These are phyloP conservation scores for Ypsolopha scabrella DNA, from an alignment of 2,888 invertebrate genomes.

Conservation along the genomic window DNA sequence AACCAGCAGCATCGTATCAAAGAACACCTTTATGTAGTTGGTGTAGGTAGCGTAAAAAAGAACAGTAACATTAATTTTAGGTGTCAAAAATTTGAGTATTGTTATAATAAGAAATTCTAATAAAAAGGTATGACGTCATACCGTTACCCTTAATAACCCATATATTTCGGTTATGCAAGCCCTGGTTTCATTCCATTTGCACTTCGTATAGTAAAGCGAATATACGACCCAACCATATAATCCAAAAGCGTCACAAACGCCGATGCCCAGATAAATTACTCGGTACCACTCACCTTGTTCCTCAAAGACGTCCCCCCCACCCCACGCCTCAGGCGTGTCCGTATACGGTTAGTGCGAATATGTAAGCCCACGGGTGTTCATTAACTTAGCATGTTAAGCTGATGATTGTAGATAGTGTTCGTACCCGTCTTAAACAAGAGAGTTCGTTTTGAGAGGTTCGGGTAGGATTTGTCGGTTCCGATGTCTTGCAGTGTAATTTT, in stretches of 20 bases:
- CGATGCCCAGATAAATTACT: slow-evolving; percentile 3
- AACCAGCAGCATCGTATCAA: too few species aligned
- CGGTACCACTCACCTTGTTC: not conserved
- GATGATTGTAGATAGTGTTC: slow-evolving; percentile 39
- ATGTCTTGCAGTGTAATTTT: too few species aligned
- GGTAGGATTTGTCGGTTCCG: too few species aligned
- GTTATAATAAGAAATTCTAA: too few species aligned
- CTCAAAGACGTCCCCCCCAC: not conserved
- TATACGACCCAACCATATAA: not conserved
- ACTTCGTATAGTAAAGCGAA: not conserved
- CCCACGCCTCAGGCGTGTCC: not conserved
- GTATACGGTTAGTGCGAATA: slow-evolving; percentile 31
- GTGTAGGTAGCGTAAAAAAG: too few species aligned
- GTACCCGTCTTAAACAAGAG: not conserved
- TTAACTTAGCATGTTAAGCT: slow-evolving; percentile 58
- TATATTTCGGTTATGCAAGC: too few species aligned
- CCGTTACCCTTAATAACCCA: too few species aligned
- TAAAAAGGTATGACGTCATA: too few species aligned
- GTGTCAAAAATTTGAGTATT: too few species aligned
- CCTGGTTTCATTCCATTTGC: too few species aligned
- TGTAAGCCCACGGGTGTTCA: slow-evolving; percentile 48
- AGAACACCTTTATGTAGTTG: too few species aligned
- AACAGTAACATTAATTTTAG: too few species aligned
- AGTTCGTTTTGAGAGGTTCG: not conserved
- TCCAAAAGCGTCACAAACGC: not conserved